Evolutionary conservation across 2,113 vertebrate species (phyloP).

Genomic region (Lonchura striata): DNA sequence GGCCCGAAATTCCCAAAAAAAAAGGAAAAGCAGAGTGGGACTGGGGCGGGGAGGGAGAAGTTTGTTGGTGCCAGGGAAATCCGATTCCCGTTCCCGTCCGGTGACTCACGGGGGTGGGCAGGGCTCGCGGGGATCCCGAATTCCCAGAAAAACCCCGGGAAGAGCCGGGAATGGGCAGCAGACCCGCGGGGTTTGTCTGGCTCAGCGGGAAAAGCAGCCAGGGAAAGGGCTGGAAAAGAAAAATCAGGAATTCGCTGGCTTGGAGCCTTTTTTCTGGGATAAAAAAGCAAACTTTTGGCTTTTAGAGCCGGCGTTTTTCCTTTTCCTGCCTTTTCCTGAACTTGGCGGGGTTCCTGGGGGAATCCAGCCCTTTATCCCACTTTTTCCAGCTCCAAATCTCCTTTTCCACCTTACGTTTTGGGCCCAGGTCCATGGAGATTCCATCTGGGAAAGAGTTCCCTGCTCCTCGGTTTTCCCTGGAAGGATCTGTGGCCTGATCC

Average conservation of each 20-base stretch:
- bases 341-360: fast-evolving
- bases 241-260: fast-evolving
- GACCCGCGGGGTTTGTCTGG: fast-evolving
- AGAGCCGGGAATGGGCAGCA: fast-evolving
- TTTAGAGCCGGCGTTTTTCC: fast-evolving
- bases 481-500: fast-evolving
- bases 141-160: too few species aligned
- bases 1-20: background rate
- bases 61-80: background rate
- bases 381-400: too few species aligned
- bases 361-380: fast-evolving
- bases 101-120: background rate
- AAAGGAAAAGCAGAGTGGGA: fast-evolving
- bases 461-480: fast-evolving
- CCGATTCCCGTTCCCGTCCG: background rate
- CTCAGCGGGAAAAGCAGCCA: background rate
- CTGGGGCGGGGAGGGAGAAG: background rate
- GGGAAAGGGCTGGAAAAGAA: background rate
- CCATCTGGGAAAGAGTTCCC: fast-evolving
- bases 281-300: fast-evolving
- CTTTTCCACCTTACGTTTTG: fast-evolving
- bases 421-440: background rate
- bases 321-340: fast-evolving
- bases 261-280: fast-evolving
- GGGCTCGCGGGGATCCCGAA: background rate